These are phyloP conservation scores for Pampus argenteus DNA, from an alignment of 2,797 vertebrate genomes.

Conservation along the genomic window DNA sequence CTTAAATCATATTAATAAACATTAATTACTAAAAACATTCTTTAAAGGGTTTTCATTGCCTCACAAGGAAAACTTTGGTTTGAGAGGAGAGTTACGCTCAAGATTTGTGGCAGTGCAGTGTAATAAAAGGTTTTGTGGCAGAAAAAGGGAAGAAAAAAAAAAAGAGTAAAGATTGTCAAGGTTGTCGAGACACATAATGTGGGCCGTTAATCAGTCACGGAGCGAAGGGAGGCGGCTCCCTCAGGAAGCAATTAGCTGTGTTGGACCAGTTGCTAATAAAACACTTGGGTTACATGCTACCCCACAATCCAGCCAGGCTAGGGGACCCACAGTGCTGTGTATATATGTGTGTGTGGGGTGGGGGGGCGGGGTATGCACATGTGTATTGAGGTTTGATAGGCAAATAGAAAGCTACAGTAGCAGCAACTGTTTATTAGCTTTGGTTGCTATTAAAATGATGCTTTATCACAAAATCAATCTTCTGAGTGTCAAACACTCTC, in stretches of 20 bases:
- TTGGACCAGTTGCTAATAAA: constrained; percentile 85
- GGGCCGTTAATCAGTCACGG: constrained; percentile 79
- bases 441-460: constrained; percentile 11
- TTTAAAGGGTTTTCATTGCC: constrained; percentile 39
- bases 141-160: constrained; percentile 49
- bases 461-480: constrained; percentile 6
- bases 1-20: constrained; percentile 57
- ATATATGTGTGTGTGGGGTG: constrained; percentile 34
- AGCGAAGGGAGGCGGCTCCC: constrained; percentile 79
- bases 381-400: constrained; percentile 42
- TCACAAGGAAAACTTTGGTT: constrained; percentile 43
- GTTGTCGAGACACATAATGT: constrained; percentile 80
- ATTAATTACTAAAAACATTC: constrained; percentile 48
- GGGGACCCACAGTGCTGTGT: constrained; percentile 53
- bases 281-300: constrained; percentile 82
- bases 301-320: constrained; percentile 69
- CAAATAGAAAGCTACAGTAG: constrained; percentile 61
- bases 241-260: constrained; percentile 87
- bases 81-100: constrained; percentile 60
- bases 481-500: background rate
- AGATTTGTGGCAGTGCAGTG: constrained; percentile 74
- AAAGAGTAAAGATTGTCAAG: constrained; percentile 70
- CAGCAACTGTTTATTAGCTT: constrained; percentile 42
- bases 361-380: no score
- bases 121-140: constrained; percentile 78